A percentile compares a stretch with the other conserved stretches of the same genome.
These are phyloP conservation scores for Ischnus inquisitorius DNA, from an alignment of 2,888 invertebrate species.

Conservation along the genomic window DNA sequence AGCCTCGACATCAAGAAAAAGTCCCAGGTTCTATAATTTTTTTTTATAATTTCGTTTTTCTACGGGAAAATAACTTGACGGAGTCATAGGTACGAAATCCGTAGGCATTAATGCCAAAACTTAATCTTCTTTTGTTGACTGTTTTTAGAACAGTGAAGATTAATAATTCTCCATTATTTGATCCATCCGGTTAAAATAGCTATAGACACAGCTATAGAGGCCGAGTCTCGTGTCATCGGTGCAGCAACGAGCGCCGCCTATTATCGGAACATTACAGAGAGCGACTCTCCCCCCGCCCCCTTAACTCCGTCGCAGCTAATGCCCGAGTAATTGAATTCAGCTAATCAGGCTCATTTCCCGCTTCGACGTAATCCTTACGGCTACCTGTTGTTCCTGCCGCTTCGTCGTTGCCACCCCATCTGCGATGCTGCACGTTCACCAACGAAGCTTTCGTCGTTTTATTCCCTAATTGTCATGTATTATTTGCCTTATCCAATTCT, in stretches of 20 bases:
- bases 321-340: conserved; percentile 60
- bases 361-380: conserved; percentile 58
- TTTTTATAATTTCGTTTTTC: conserved; percentile 26
- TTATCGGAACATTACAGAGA: conserved; percentile 58
- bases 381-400: conserved; percentile 60
- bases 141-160: background rate
- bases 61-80: background rate
- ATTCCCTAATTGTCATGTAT: background rate
- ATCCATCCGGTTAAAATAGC: background rate
- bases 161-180: background rate
- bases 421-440: background rate
- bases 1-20: background rate
- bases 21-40: background rate
- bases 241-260: background rate
- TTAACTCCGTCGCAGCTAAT: conserved; percentile 36
- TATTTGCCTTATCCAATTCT: background rate
- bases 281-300: background rate
- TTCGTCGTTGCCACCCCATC: conserved; percentile 3
- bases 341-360: conserved; percentile 59
- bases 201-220: background rate
- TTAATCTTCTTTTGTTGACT: background rate
- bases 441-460: conserved; percentile 5
- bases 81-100: background rate
- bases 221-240: conserved; percentile 3
- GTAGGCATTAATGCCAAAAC: background rate